Conservation (phyloP, 2,113 vertebrate genomes). For the Oreamnos americanus region DNA sequence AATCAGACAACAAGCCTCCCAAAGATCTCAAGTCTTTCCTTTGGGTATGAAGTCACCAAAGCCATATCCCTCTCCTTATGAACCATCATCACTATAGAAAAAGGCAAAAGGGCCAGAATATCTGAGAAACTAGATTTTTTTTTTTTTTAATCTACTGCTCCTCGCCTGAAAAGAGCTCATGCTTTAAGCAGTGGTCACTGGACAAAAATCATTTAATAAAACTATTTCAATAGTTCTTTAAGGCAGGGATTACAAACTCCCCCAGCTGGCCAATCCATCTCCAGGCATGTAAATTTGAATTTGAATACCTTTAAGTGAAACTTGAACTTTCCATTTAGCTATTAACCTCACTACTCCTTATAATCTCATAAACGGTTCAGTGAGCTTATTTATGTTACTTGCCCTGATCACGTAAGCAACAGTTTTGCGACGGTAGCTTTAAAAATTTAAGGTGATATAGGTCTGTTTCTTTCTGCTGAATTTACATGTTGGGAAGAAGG, state of each 20-base stretch:
- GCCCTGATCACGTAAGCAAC: neutral
- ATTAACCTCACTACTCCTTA: neutral
- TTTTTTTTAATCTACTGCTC: neutral
- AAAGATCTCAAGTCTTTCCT: neutral
- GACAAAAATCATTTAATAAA: neutral
- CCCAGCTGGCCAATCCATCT: neutral
- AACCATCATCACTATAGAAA: neutral
- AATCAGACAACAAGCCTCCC: neutral
- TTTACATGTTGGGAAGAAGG: neutral
- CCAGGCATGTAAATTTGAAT: neutral
- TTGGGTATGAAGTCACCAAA: neutral
- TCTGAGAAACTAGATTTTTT: neutral
- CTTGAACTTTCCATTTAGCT: neutral
- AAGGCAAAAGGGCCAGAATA: neutral
- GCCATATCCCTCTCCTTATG: neutral
- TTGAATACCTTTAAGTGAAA: neutral
- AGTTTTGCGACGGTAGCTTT: neutral
- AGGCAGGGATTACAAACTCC: neutral
- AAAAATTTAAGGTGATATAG: neutral
- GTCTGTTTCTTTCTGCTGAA: neutral
- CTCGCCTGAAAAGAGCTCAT: neutral
- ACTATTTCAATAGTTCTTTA: neutral
- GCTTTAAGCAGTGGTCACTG: neutral
- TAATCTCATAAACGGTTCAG: neutral
- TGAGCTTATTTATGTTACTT: neutral